Evolutionary conservation across 2,888 invertebrate species (phyloP), one percentile per base, ranked within the genome.

Genomic region (Epinotia nisella): DNA sequence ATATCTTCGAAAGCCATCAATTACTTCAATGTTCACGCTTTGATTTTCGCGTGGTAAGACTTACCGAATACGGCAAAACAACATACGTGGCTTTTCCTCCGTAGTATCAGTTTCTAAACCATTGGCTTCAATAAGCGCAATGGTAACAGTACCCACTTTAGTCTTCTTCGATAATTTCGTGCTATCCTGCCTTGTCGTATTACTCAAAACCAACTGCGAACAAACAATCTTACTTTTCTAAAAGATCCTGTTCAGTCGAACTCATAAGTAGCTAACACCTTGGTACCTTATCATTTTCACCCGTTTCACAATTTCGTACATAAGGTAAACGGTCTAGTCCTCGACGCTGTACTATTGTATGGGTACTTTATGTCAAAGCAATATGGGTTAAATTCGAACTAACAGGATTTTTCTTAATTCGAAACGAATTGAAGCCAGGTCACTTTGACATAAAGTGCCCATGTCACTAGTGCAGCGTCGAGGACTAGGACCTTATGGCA

Each of bases 51-150:
- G 11, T 56, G 1, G 19, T 13, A 4, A 5, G 4, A 81, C 84
- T 82, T 89, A 97, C 97, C 97, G 96, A 91, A 99, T 98, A 88
- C 98, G 98, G 82, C 98, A 98, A 86, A 96, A 97, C 62, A 98
- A 96, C 87, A 98, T 97, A 75, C 96, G 96, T 59, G 96, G 94
- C 77, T 97, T 97, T 58, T 95, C 95, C 82, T 98, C 98, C 70
- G 96, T 95, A 82, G 96, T 96, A 91, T 97, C 96, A 13, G 96
- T 95, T 74, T 96, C 94, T 74, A 99, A 94, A 85, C 97, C 96
- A 89, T 95, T 97, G 51, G 97, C 98, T 91, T 99, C 98, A 41
- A 99, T 97, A 75, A 99, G 94, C 53, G 98, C 97, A 81, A 99
- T 96, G 66, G 98, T 99, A 15, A 99, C 98, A 39, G 98, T 98